Conservation (phyloP, 2,888 invertebrate genomes). For the Ichneumon xanthorius region DNA sequence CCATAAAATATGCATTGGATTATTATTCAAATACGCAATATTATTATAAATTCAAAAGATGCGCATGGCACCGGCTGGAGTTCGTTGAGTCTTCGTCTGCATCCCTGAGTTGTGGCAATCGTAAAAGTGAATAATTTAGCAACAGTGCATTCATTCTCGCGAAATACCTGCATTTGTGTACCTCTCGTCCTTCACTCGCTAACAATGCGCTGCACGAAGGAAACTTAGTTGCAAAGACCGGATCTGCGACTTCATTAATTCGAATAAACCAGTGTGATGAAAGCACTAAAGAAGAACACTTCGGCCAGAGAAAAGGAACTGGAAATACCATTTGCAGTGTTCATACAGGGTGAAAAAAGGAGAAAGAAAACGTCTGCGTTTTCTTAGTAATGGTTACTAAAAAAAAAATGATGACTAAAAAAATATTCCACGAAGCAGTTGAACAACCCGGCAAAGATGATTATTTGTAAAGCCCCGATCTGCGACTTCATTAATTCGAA, state of each 20-base stretch:
- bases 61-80: conserved; percentile 23
- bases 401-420: no score
- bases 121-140: conserved; percentile 49
- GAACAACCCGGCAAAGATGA: no score
- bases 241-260: neutral
- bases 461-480: no score
- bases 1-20: conserved; percentile 27
- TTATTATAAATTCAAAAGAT: conserved; percentile 46
- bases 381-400: no score
- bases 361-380: no score
- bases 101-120: conserved; percentile 34
- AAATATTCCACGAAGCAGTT: no score
- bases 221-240: neutral
- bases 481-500: neutral
- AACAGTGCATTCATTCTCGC: conserved; percentile 3
- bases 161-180: neutral
- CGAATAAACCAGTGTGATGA: no score
- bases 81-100: conserved; percentile 25
- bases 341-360: no score
- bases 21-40: conserved; percentile 50
- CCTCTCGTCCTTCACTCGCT: neutral
- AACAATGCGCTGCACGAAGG: neutral
- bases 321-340: no score
- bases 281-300: no score
- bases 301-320: no score